phyloP scores from a whole-genome alignment of 2,113 vertebrate genomes.

The Rhynchomys soricoides region DNA sequence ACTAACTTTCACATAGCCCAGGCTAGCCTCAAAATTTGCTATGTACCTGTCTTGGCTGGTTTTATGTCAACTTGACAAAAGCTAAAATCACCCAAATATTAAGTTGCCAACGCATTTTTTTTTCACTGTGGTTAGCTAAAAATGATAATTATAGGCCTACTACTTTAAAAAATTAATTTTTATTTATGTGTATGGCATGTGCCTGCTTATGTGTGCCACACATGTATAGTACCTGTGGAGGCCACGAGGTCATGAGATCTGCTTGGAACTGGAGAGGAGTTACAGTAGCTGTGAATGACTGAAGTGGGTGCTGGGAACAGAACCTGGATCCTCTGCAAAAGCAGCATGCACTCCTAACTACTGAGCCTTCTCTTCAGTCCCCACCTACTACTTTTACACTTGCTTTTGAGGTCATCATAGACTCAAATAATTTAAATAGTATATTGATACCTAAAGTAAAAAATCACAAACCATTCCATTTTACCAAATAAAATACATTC shows the following conservation, averaged over 20 bases:
- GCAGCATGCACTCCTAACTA: background rate
- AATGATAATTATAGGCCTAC: background rate
- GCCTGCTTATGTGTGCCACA: background rate
- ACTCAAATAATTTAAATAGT: background rate
- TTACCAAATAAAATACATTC: background rate
- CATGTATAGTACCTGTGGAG: background rate
- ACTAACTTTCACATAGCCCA: background rate
- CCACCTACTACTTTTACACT: too few relatives aligned
- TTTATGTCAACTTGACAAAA: background rate
- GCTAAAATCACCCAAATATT: background rate
- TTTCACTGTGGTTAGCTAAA: background rate
- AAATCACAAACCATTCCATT: background rate
- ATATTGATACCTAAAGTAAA: background rate
- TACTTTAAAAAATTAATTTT: background rate
- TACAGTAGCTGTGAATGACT: background rate
- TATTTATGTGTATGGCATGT: background rate
- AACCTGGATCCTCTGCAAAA: background rate
- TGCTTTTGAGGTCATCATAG: background rate
- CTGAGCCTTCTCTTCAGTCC: too few relatives aligned
- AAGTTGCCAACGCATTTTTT: background rate
- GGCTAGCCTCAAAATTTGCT: background rate
- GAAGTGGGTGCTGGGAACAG: background rate
- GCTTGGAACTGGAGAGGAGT: background rate
- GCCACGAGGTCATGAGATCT: background rate
- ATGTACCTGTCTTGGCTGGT: background rate